A percentile compares a stretch with the other conserved stretches of the same genome.
phyloP scores from a whole-genome alignment of 2,888 invertebrate genomes.

The Lasioglossum zephyrum region DNA sequence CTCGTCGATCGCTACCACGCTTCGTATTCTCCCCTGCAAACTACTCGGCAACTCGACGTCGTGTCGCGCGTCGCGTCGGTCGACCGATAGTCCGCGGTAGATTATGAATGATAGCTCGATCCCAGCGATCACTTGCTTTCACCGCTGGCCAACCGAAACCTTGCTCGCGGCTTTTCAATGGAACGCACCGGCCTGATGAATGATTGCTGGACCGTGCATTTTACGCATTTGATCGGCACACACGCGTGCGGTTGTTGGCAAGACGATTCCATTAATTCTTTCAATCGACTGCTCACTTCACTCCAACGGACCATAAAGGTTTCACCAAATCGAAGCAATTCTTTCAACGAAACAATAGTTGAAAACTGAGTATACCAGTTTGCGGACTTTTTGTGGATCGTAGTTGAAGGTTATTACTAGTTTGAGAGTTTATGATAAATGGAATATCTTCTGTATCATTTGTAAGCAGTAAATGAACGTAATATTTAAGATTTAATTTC shows the following conservation, averaged over 20 bases:
- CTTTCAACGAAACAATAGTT: not conserved
- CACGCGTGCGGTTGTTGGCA: not conserved
- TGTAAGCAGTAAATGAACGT: no score
- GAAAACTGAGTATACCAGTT: no score
- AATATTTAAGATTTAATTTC: no score
- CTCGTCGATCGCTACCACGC: conserved; percentile 32
- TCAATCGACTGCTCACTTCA: not conserved
- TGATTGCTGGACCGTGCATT: not conserved
- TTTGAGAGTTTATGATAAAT: no score
- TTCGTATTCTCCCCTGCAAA: conserved; percentile 39
- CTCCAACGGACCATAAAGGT: not conserved
- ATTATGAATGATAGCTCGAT: conserved; percentile 9
- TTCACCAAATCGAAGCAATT: not conserved
- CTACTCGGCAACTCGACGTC: conserved; percentile 31
- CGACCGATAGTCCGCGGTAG: not conserved
- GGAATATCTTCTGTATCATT: no score
- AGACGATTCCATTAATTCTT: not conserved
- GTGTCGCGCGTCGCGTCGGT: not conserved
- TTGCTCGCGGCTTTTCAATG: not conserved
- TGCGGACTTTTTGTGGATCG: no score
- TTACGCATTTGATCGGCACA: not conserved
- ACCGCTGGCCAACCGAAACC: not conserved
- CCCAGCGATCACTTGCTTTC: not conserved
- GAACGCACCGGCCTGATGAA: not conserved
- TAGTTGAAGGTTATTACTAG: no score